phyloP scores from a whole-genome alignment of 2,113 vertebrate genomes.

The Macquaria ambigua region DNA sequence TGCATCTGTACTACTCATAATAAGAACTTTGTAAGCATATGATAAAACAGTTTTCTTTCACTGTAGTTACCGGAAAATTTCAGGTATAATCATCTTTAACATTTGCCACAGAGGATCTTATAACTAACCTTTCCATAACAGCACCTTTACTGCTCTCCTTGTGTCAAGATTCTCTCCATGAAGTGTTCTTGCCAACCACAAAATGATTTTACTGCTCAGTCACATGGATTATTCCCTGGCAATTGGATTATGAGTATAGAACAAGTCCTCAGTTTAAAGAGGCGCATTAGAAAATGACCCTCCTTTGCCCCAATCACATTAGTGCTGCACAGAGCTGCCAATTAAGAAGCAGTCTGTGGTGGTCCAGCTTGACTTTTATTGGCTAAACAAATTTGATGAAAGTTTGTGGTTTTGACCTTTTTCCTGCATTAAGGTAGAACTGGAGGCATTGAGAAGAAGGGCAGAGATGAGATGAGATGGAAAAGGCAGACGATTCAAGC shows the following conservation, averaged over 20 bases:
- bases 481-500: conserved; percentile 10
- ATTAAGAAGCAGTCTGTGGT: conserved; percentile 76
- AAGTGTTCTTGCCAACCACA: conserved; percentile 51
- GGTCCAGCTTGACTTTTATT: conserved; percentile 80
- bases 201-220: conserved; percentile 60
- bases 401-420: conserved; percentile 85
- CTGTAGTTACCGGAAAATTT: neutral
- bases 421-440: conserved; percentile 66
- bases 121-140: conserved; percentile 24
- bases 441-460: conserved; percentile 43
- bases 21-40: neutral
- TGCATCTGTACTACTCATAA: neutral
- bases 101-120: neutral
- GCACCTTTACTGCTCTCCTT: conserved; percentile 35
- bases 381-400: conserved; percentile 81
- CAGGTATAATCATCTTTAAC: neutral
- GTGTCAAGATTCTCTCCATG: conserved; percentile 27
- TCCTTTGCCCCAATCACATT: conserved; percentile 78
- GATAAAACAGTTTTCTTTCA: neutral
- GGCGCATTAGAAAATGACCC: conserved; percentile 68
- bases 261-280: conserved; percentile 75
- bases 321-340: conserved; percentile 73
- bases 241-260: conserved; percentile 81
- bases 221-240: conserved; percentile 74
- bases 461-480: conserved; percentile 30